Evolutionary conservation across 2,888 invertebrate genomes (phyloP).

Genomic region (Syritta pipiens): DNA sequence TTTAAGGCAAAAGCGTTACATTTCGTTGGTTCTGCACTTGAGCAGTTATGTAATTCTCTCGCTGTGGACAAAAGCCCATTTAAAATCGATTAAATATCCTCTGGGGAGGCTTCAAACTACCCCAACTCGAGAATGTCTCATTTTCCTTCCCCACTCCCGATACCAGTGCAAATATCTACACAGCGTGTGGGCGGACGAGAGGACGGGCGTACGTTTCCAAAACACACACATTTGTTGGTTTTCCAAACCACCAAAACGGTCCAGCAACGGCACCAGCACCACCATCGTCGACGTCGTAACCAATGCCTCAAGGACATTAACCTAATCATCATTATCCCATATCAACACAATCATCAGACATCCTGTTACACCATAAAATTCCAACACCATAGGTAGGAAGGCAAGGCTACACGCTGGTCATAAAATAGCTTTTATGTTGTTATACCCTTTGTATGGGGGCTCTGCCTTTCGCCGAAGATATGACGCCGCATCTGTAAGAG

Average conservation of each 20-base stretch:
- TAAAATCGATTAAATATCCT: neutral
- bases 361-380: constrained; percentile 5
- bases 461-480: constrained; percentile 1
- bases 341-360: constrained; percentile 12
- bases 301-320: constrained; percentile 26
- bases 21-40: neutral
- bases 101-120: neutral
- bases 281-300: neutral
- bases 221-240: neutral
- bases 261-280: too few species aligned
- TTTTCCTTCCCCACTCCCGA: too few species aligned
- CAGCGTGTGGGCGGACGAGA: neutral
- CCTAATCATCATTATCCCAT: constrained; percentile 54
- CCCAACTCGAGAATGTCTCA: neutral
- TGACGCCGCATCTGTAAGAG: neutral
- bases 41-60: neutral
- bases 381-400: neutral
- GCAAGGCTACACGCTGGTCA: constrained; percentile 3
- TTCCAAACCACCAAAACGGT: neutral
- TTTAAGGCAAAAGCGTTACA: neutral
- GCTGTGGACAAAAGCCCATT: neutral
- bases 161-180: neutral
- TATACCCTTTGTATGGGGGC: neutral
- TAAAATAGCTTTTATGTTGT: constrained; percentile 2
- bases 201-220: neutral